phyloP scores from a whole-genome alignment of 1,140 invertebrate species.

The Chymomyza costata region DNA sequence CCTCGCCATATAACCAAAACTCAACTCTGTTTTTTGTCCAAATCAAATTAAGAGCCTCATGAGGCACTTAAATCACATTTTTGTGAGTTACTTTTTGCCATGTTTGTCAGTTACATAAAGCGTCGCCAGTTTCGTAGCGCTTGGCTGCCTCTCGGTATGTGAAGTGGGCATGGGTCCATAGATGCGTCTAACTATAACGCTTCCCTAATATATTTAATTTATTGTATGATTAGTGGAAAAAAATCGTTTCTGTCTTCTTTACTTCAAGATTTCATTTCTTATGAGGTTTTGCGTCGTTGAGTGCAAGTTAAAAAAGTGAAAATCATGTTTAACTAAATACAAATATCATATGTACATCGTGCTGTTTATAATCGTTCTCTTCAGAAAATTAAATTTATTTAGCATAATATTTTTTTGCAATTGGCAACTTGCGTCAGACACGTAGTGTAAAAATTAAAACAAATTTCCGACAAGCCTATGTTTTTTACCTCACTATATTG shows the following conservation, averaged over 20 bases:
- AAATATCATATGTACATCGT: too few species aligned
- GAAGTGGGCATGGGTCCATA: neutral
- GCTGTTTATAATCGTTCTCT: too few species aligned
- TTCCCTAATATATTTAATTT: slow-evolving; percentile 26
- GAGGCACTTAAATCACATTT: slow-evolving; percentile 30
- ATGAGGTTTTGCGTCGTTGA: neutral
- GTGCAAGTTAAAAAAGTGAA: slow-evolving; percentile 5
- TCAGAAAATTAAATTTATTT: neutral
- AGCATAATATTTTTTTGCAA: neutral
- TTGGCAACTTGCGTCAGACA: neutral
- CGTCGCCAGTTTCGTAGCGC: slow-evolving; percentile 29
- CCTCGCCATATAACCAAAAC: slow-evolving; percentile 23
- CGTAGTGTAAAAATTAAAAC: neutral
- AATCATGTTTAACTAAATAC: too few species aligned
- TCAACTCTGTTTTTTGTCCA: slow-evolving; percentile 28
- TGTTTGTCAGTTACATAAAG: slow-evolving; percentile 39
- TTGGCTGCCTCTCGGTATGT: slow-evolving; percentile 28
- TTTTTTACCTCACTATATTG: neutral
- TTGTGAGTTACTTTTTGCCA: slow-evolving; percentile 1
- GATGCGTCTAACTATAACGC: slow-evolving; percentile 7
- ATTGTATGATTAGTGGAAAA: slow-evolving; percentile 2
- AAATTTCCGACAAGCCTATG: neutral
- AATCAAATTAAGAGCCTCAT: slow-evolving; percentile 49
- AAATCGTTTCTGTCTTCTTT: too few species aligned
- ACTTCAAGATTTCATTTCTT: too few species aligned